Conservation (phyloP, 2,797 vertebrate genomes). For the Gouania willdenowi region DNA sequence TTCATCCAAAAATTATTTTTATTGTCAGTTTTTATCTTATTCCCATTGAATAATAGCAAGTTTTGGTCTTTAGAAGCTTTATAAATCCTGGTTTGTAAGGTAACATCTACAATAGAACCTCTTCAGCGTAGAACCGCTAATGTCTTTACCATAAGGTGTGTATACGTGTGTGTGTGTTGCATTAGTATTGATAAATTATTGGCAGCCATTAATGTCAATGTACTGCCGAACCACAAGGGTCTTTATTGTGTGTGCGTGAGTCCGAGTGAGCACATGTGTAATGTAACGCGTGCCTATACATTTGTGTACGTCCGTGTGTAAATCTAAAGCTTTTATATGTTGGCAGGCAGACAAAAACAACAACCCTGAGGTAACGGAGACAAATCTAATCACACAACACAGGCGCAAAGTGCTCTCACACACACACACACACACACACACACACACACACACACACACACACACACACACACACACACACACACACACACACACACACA, state of each 20-base stretch:
- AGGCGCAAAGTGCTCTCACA: constrained; percentile 26
- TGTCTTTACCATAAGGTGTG: constrained; percentile 51
- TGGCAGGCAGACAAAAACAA: constrained; percentile 62
- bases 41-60: no score
- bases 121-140: constrained; percentile 43
- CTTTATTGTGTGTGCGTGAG: constrained; percentile 17
- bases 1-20: no score
- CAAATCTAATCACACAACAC: constrained; percentile 61
- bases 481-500: constrained; percentile 11
- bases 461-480: not conserved
- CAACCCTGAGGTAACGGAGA: constrained; percentile 60
- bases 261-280: constrained; percentile 1
- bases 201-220: constrained; percentile 48
- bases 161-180: constrained; percentile 14
- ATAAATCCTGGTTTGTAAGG: no score
- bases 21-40: not conserved
- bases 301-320: constrained; percentile 3
- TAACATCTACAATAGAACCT: no score
- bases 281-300: constrained; percentile 5
- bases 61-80: no score
- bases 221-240: constrained; percentile 28
- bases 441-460: constrained; percentile 26
- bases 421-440: not conserved
- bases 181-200: constrained; percentile 64
- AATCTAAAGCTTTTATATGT: constrained; percentile 44